Percentiles rank a stretch among this genome's conserved stretches.
Conservation (phyloP, 1,140 invertebrate genomes). For the roundworm (Caenorhabditis elegans) region DNA sequence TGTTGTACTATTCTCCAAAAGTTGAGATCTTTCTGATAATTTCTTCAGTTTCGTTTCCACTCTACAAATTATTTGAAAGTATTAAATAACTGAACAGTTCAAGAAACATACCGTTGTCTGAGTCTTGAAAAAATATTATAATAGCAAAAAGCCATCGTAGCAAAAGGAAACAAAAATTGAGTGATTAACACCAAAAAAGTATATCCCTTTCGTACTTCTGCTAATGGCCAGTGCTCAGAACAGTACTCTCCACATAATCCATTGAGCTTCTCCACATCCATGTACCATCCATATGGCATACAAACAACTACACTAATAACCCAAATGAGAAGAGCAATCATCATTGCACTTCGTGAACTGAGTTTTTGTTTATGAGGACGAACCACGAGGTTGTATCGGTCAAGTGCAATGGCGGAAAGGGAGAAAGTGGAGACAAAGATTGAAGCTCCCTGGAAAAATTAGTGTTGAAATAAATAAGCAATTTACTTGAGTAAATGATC, state of each 20-base stretch:
- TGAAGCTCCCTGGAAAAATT: conserved; percentile 38
- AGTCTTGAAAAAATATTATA: conserved; percentile 57
- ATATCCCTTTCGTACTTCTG: conserved; percentile 51
- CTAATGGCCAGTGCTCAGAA: conserved; percentile 60
- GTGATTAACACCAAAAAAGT: conserved; percentile 55
- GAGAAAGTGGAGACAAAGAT: conserved; percentile 63
- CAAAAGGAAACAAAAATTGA: conserved; percentile 65
- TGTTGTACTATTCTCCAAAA: conserved; percentile 38
- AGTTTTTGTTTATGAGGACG: conserved; percentile 57
- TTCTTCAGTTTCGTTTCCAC: conserved; percentile 60
- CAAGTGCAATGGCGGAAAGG: conserved; percentile 62
- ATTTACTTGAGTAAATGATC: too few relatives aligned
- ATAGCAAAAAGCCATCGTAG: conserved; percentile 66
- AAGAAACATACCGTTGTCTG: conserved; percentile 32
- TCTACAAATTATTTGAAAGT: neutral
- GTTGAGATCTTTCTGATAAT: conserved; percentile 55
- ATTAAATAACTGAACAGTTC: neutral
- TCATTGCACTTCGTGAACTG: conserved; percentile 45
- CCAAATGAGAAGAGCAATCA: conserved; percentile 61
- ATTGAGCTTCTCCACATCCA: conserved; percentile 59
- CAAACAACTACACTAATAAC: conserved; percentile 61
- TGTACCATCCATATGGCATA: conserved; percentile 66
- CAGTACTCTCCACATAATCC: conserved; percentile 57
- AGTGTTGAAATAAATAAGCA: neutral
- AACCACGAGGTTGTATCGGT: conserved; percentile 64